Conservation (phyloP, 2,888 invertebrate genomes). For the Stenodera caucasica region DNA sequence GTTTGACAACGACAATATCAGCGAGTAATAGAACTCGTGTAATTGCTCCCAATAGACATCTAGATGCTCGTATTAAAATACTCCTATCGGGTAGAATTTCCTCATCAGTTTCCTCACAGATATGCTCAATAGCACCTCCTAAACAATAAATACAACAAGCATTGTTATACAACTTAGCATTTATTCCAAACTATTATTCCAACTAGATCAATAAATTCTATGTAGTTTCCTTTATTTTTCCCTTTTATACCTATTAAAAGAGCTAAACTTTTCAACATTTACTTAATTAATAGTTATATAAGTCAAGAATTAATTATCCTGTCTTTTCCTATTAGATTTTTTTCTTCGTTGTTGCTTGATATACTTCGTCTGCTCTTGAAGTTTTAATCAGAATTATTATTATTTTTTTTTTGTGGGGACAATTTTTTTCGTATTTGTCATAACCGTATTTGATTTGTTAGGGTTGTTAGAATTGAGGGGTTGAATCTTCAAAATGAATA, state of each 20-base stretch:
- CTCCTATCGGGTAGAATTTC: constrained; percentile 63
- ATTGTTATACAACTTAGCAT: background rate
- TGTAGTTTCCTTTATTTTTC: no score
- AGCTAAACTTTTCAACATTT: no score
- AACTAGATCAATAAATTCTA: background rate
- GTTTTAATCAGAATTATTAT: no score
- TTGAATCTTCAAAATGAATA: no score
- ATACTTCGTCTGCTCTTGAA: no score
- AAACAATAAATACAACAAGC: constrained; percentile 13
- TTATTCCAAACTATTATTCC: background rate
- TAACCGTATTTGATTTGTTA: no score
- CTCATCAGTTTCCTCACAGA: constrained; percentile 78
- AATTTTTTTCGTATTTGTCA: no score
- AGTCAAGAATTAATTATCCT: background rate
- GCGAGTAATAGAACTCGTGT: constrained; percentile 94
- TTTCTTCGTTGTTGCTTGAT: no score
- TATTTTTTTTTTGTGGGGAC: no score
- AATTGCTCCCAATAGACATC: constrained; percentile 91
- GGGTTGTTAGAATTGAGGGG: no score
- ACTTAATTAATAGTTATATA: background rate
- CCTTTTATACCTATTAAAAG: no score
- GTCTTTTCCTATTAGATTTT: background rate
- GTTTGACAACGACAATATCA: constrained; percentile 96
- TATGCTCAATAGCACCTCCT: constrained; percentile 91
- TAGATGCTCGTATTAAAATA: constrained; percentile 86